Conservation (phyloP, 2,797 vertebrate genomes). For the Sebastes steindachneri region DNA sequence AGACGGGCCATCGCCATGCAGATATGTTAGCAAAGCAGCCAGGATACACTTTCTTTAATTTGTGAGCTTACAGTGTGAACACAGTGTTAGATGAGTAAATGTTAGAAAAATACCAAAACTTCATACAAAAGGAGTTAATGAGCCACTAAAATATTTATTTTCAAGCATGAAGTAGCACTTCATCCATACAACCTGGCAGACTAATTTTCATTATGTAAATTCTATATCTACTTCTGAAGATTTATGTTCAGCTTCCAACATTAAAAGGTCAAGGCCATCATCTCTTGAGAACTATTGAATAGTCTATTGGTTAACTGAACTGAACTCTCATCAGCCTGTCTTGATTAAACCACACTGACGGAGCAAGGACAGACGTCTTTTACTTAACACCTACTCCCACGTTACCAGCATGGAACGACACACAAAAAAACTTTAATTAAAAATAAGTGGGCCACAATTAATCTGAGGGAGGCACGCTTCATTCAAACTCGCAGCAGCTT, state of each 20-base stretch:
- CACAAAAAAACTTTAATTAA: conserved; percentile 81
- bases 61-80: neutral
- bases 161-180: neutral
- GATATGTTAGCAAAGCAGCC: conserved; percentile 18
- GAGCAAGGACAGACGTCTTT: conserved; percentile 72
- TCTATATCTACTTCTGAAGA: neutral
- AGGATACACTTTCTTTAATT: neutral
- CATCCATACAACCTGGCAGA: neutral
- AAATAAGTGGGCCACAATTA: conserved; percentile 80
- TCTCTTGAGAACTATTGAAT: conserved; percentile 27
- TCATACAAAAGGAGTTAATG: neutral
- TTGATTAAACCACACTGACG: conserved; percentile 65
- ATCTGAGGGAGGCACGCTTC: conserved; percentile 63
- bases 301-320: conserved; percentile 29
- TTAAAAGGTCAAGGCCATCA: neutral
- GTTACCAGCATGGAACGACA: conserved; percentile 49
- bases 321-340: conserved; percentile 42
- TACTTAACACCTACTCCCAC: conserved; percentile 70
- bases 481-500: conserved; percentile 54
- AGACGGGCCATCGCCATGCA: neutral
- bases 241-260: neutral
- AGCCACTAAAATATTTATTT: neutral
- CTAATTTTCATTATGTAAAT: neutral
- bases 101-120: neutral
- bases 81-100: neutral